Conservation (phyloP, 1,140 invertebrate genomes). For the Drosophila bocqueti region DNA sequence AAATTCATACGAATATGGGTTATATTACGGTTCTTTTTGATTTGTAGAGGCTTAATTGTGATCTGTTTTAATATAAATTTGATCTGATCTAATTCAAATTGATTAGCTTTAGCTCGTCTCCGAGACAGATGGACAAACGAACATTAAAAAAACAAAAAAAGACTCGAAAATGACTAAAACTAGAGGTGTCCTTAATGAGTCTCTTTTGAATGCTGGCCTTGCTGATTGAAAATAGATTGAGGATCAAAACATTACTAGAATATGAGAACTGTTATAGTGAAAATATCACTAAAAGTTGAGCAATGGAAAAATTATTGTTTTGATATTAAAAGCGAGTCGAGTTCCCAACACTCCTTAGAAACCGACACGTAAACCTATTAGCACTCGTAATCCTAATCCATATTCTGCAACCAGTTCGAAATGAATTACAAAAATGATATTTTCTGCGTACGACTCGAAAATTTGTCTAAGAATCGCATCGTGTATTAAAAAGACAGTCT, state of each 20-base stretch:
- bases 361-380: too few relatives aligned
- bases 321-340: background rate
- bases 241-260: background rate
- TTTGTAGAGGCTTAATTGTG: too few relatives aligned
- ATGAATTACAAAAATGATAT: background rate
- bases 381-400: too few relatives aligned
- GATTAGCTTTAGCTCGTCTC: background rate
- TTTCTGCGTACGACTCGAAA: background rate
- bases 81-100: too few relatives aligned
- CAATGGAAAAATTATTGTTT: background rate
- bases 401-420: background rate
- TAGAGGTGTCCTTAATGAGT: too few relatives aligned
- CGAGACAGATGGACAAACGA: background rate
- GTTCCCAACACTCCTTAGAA: background rate
- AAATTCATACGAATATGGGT: background rate
- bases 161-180: too few relatives aligned
- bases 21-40: too few relatives aligned
- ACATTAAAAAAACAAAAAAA: too few relatives aligned
- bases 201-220: background rate
- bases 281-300: background rate
- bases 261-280: background rate
- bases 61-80: too few relatives aligned
- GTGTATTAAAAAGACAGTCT: background rate
- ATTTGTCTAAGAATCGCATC: background rate
- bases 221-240: background rate